Evolutionary conservation across 2,113 vertebrate genomes (phyloP), one percentile per base, ranked within the genome.

Genomic region (Triplophysa dalaica): DNA sequence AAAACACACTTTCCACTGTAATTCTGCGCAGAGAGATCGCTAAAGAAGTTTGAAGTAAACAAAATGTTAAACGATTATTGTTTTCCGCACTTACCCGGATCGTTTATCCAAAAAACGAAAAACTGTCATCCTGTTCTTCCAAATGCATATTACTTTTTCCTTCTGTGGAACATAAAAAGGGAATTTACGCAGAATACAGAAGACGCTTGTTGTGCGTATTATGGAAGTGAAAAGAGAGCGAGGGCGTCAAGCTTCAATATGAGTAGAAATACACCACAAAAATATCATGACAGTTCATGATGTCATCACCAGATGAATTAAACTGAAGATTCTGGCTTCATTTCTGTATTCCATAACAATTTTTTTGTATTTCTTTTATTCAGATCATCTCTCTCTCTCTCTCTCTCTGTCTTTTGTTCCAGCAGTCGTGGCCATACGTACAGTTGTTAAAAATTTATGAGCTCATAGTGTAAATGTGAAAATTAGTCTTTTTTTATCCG

Each of bases 11-110:
- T 48, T 65, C 80, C 76, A 33, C 74, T 64, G 62, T 75, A 52
- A 78, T 79, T 61, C 81, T 52, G 78, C 75, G 81, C 72, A 86
- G 80, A 74, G 61, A 63, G 74, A 70, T 81, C 68, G 66, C 68
- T 26, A 17, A 73, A 26, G 64, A 76, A 22, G 41, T 60, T 56
- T 85, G 83, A 82, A 80, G 81, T 82, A 81, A 83, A 85, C 81
- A 81, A 63, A 78, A 84, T 77, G 66, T 62, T 80, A 82, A 75
- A 78, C 83, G 83, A 88, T 87, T 74, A 86, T 80, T 81, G 81
- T 82, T 86, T 87, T 82, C n/a, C 19, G 3, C 54, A 58, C n/a
- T 56, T 56, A 56, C n/a, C 7, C 1, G 52, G 17, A 19, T 56
- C 17, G 16, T 56, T 17, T 19, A 21, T n/a, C 54, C n/a, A 12